Percentiles rank a stretch among this genome's conserved stretches.
These are phyloP conservation scores for Corydoras sp. DNA, from an alignment of 2,113 vertebrate species.

Conservation along the genomic window DNA sequence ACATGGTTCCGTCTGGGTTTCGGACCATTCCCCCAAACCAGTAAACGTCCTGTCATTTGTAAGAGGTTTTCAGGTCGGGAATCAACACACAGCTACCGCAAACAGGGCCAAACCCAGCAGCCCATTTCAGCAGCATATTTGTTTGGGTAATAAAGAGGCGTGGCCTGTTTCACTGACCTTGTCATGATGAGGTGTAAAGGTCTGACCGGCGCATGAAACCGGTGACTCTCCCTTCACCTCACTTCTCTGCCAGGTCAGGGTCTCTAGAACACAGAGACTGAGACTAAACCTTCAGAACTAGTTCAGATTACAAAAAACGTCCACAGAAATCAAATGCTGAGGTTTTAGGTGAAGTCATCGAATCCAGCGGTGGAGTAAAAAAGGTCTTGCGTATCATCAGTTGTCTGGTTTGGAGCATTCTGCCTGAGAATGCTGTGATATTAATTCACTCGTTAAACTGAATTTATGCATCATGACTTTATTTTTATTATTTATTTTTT, in stretches of 20 bases:
- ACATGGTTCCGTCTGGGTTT: conserved; percentile 47
- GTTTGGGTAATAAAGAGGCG: neutral
- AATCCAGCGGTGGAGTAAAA: no score
- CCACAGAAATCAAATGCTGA: no score
- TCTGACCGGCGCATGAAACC: conserved; percentile 52
- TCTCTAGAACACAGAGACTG: conserved; percentile 44
- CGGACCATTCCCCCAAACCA: conserved; percentile 59
- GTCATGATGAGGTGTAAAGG: conserved; percentile 60
- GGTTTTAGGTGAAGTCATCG: no score
- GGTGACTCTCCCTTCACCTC: conserved; percentile 65
- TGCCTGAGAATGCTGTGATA: no score
- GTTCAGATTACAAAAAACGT: no score
- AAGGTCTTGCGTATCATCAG: no score
- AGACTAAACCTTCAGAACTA: no score
- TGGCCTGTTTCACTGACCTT: conserved; percentile 52
- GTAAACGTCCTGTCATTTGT: conserved; percentile 61
- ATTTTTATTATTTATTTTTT: no score
- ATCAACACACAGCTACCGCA: neutral
- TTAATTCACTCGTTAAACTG: no score
- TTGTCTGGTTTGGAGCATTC: no score
- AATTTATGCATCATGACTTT: no score
- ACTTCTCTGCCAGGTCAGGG: conserved; percentile 56
- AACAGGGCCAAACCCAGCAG: neutral
- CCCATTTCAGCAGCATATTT: neutral
- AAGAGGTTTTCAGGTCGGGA: neutral